Evolutionary conservation across 2,888 invertebrate species (phyloP), one percentile per base, ranked within the genome.

Genomic region (Dyspetes luteomarginatus): DNA sequence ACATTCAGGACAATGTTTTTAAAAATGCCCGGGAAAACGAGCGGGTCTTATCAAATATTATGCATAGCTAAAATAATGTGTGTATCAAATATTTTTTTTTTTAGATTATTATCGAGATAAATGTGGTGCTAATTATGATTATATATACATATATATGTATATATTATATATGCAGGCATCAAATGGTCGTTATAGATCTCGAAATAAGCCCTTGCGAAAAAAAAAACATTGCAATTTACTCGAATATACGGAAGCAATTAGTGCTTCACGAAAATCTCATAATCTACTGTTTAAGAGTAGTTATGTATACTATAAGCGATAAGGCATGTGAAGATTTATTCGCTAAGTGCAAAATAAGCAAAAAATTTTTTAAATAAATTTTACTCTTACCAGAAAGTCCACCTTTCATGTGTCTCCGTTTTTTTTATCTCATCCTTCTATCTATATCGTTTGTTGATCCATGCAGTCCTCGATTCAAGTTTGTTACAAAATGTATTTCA

Each of bases 11-110:
- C 17, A 60, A 50, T 62, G 77, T 65, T 48, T 64, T 4, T 4
- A 28, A 60, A 72, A 50, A 41, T 62, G 15, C 1, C n/a, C 19
- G n/a, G n/a, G 17, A 65, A 67, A 17, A 24, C 7, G 4, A 62
- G 9, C 43, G 19, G 15, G 28, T 45, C n/a, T 43, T 55, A 69
- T 55, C 19, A 19, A 48, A n/a, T n/a, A n/a, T 48, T 15, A 48
- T 48, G 17, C 7, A 43, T 43, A 52, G 43, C 56, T 36, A 30
- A 9, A 36, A 36, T 36, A 12, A 2, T 9, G 17, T 15, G 28
- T 45, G 65, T 71, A 71, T 48, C 26, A 17, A 60, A 71, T 75
- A 58, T 45, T 80, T 71, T 80, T 79, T 75, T 75, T 58, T 74
- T 48, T 52, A 71, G 69, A 80, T 80, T 72, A 71, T 67, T 55